These are phyloP conservation scores for Neosilurus mollespiculum DNA, from an alignment of 2,797 vertebrate species.

Conservation along the genomic window DNA sequence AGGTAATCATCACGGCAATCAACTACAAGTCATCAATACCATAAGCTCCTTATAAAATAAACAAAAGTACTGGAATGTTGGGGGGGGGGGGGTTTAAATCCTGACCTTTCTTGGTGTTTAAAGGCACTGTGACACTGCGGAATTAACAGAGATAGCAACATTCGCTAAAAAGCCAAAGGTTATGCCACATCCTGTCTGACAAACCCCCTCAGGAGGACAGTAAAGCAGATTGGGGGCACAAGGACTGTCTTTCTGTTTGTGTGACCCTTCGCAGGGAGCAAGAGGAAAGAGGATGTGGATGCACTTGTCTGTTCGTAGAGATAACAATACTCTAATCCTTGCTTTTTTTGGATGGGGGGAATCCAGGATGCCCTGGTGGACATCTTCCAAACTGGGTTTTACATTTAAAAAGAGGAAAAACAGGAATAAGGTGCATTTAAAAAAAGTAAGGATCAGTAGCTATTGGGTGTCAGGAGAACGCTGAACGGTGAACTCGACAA, in stretches of 20 bases:
- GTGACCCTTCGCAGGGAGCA: constrained; percentile 71
- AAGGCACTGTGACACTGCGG: constrained; percentile 35
- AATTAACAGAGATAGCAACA: constrained; percentile 48
- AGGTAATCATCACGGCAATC: background rate
- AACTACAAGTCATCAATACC: background rate
- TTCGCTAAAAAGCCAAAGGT: constrained; percentile 60
- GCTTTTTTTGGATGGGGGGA: constrained; percentile 33
- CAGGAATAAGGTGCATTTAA: background rate
- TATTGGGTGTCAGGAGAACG: background rate
- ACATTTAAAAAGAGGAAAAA: background rate
- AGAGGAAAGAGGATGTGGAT: constrained; percentile 75
- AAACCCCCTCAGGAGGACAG: constrained; percentile 55
- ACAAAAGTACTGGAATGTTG: background rate
- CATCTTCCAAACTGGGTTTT: constrained; percentile 19
- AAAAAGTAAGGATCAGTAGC: background rate
- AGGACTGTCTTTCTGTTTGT: constrained; percentile 71
- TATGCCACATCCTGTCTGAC: constrained; percentile 66
- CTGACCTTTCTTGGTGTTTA: constrained; percentile 29
- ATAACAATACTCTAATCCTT: constrained; percentile 65
- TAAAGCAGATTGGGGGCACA: constrained; percentile 61
- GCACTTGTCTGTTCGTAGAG: constrained; percentile 68
- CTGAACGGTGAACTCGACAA: no score
- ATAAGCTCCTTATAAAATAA: constrained; percentile 1
- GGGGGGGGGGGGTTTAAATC: constrained; percentile 33
- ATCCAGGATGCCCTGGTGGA: constrained; percentile 51